Evolutionary conservation across 2,113 vertebrate species (phyloP), one percentile per base, ranked within the genome.

Genomic region (Atherinomorus stipes): DNA sequence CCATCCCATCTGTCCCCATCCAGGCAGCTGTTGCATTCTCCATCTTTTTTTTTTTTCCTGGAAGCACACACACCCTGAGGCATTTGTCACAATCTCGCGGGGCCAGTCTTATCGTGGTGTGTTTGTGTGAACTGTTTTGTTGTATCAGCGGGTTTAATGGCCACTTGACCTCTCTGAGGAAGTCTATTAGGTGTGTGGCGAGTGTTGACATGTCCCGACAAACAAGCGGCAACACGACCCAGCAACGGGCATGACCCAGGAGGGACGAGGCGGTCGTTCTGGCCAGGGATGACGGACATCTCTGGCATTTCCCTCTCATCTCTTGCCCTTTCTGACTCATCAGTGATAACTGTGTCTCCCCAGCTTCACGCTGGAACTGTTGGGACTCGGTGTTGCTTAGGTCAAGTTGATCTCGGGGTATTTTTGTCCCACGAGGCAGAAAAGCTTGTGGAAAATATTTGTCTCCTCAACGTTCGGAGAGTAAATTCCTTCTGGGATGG

Each of bases 21-120:
- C 74, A 44, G 61, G 61, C 89, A 91, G 83, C 90, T 91, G 91
- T 87, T 74, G 71, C 84, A 84, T 81, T 80, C 84, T 62, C 56
- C 16, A n/a, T 61, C 11, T 63, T 2, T 31, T 50, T 11, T 45
- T 74, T 49, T 60, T 45, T 34, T 13, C 50, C 0, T 19, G 21
- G 21, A 49, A 31, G 19, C 63, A 61, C 63, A 78, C 50, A 57
- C 66, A 70, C 72, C 76, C 25, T 10, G 47, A 75, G 67, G 58
- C 81, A 80, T 87, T 79, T 85, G 63, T 63, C 76, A 13, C 52
- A 64, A 2, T 82, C 25, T 49, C 84, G 63, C 37, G 6, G 37
- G 54, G 65, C 47, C 52, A 8, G 49, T 74, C 34, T 57, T 84
- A 12, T 59, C 34, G 56, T 61, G 13, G 42, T 79, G 72, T 81